phyloP scores from a whole-genome alignment of 2,797 vertebrate genomes.

The Cuculus canorus region DNA sequence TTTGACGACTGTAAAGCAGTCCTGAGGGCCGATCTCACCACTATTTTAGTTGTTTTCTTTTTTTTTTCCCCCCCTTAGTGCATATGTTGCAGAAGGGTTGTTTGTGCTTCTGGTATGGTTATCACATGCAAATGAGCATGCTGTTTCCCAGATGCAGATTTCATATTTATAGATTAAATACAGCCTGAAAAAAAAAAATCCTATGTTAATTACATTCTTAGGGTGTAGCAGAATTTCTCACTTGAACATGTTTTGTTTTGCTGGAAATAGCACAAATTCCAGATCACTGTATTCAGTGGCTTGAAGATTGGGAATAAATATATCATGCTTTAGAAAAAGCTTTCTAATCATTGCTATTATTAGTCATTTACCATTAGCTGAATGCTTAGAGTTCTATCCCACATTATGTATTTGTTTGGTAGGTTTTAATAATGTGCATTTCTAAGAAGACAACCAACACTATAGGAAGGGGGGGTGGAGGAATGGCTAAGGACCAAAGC shows the following conservation, averaged over 20 bases:
- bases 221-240: slow-evolving; percentile 14
- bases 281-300: not conserved
- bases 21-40: not conserved
- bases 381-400: not conserved
- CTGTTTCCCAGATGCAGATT: slow-evolving; percentile 44
- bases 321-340: not conserved
- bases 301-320: not conserved
- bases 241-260: slow-evolving; percentile 51
- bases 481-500: not conserved
- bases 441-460: not conserved
- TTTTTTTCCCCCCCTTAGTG: not conserved
- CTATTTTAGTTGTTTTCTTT: not conserved
- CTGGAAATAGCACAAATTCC: slow-evolving; percentile 25
- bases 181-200: slow-evolving; percentile 51
- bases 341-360: not conserved
- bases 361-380: not conserved
- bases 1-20: not conserved
- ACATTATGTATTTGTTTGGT: not conserved
- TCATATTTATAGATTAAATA: slow-evolving; percentile 38
- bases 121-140: slow-evolving; percentile 35
- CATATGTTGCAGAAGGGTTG: not conserved
- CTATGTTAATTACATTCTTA: slow-evolving; percentile 17
- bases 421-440: not conserved
- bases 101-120: slow-evolving; percentile 13
- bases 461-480: not conserved